Percentiles rank a stretch among this genome's conserved stretches.
phyloP scores from a whole-genome alignment of 2,888 invertebrate genomes.

The Parasteatoda lunata region DNA sequence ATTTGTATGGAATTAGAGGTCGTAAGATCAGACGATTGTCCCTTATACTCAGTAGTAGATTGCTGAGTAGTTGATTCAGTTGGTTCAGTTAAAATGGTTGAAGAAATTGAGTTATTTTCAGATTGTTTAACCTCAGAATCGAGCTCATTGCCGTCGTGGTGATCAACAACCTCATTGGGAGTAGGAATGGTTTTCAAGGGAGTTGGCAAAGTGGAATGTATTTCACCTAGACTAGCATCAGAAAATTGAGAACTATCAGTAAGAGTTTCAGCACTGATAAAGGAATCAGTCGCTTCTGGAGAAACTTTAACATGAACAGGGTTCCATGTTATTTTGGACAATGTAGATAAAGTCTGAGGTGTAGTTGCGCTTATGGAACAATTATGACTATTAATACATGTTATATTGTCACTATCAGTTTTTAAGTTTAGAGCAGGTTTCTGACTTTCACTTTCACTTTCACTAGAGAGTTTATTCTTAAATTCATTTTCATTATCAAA shows the following conservation, averaged over 20 bases:
- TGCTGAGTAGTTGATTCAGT: no score
- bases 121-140: constrained; percentile 21
- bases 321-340: constrained; percentile 30
- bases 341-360: neutral
- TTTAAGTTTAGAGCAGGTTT: neutral
- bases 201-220: neutral
- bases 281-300: neutral
- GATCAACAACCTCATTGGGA: neutral
- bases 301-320: neutral
- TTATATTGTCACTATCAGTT: neutral
- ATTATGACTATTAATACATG: neutral
- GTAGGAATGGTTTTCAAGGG: neutral
- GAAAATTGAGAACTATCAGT: neutral
- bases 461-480: neutral
- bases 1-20: no score
- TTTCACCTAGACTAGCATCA: neutral
- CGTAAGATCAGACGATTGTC: no score
- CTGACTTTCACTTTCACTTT: neutral
- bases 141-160: constrained; percentile 32
- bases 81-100: no score
- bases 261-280: neutral
- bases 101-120: neutral
- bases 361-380: neutral
- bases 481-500: neutral
- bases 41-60: no score